Percentiles rank a stretch among this genome's conserved stretches.
phyloP scores from a whole-genome alignment of 1,140 invertebrate genomes.

The Thalassaphorura encarpata region DNA sequence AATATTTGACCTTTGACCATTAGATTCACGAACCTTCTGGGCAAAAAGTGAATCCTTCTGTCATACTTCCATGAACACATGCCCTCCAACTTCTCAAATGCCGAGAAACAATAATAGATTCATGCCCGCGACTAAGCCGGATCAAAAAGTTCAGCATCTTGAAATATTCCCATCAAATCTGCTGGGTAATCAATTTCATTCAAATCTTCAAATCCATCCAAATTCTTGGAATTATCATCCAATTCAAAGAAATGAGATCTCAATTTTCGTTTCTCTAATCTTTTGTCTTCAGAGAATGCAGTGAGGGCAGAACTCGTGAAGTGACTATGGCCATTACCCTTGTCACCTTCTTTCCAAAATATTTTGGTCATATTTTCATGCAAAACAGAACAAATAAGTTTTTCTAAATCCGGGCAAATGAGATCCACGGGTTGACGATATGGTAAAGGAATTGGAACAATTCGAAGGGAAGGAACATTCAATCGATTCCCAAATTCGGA shows the following conservation, averaged over 20 bases:
- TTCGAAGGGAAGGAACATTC: constrained; percentile 41
- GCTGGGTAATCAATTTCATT: constrained; percentile 16
- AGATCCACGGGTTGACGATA: constrained; percentile 15
- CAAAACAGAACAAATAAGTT: constrained; percentile 15
- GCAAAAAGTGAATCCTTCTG: background rate
- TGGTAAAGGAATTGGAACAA: constrained; percentile 9
- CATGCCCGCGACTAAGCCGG: background rate
- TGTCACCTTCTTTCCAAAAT: constrained; percentile 16
- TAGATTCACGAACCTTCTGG: constrained; percentile 16
- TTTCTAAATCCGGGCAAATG: constrained; percentile 25
- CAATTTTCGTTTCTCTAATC: constrained; percentile 9
- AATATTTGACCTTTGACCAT: too few species aligned
- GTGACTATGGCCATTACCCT: too few species aligned
- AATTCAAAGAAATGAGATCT: too few species aligned
- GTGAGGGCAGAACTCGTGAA: too few species aligned
- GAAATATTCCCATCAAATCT: constrained; percentile 35
- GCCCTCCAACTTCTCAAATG: constrained; percentile 55
- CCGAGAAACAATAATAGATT: constrained; percentile 49
- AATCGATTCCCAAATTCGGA: constrained; percentile 49
- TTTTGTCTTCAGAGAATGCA: background rate
- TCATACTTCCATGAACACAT: constrained; percentile 32
- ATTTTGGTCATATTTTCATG: constrained; percentile 17
- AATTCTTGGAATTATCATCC: too few species aligned
- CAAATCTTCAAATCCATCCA: constrained; percentile 1
- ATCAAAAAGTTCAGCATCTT: constrained; percentile 11